Percentiles rank a stretch among this genome's conserved stretches.
Conservation (phyloP, 2,797 vertebrate species). For the Hoplostethus atlanticus region DNA sequence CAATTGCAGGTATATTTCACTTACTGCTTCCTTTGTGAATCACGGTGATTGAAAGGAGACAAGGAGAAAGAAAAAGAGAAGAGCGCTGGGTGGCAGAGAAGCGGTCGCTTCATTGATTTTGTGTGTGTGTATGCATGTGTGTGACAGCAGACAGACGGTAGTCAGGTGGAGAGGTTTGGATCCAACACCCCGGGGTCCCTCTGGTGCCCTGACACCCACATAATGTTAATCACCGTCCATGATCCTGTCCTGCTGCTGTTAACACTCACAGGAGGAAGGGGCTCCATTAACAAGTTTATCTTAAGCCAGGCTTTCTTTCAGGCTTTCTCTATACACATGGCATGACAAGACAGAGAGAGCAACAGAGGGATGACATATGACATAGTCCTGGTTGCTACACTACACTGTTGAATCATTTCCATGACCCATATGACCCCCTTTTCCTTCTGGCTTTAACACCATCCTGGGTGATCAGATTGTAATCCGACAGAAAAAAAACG, state of each 20-base stretch:
- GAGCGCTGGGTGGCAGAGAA: slow-evolving; percentile 43
- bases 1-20: slow-evolving; percentile 48
- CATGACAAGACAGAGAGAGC: too few species aligned
- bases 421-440: too few species aligned
- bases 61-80: slow-evolving; percentile 40
- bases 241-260: slow-evolving; percentile 54
- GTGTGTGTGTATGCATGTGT: slow-evolving; percentile 12
- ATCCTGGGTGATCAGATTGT: too few species aligned
- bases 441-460: too few species aligned
- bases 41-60: slow-evolving; percentile 49
- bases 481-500: too few species aligned
- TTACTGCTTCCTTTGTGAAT: slow-evolving; percentile 49
- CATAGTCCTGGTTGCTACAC: too few species aligned
- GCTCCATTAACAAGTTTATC: slow-evolving; percentile 28
- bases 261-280: slow-evolving; percentile 24
- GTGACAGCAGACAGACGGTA: slow-evolving; percentile 57
- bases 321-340: background rate
- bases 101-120: slow-evolving; percentile 46
- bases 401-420: background rate
- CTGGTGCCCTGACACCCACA: slow-evolving; percentile 51
- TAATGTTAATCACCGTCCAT: slow-evolving; percentile 64
- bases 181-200: slow-evolving; percentile 46
- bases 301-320: slow-evolving; percentile 1
- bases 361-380: too few species aligned
- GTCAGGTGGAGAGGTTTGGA: slow-evolving; percentile 48